These are phyloP conservation scores for Chromobotia macracanthus DNA, from an alignment of 2,797 vertebrate species.

Conservation along the genomic window DNA sequence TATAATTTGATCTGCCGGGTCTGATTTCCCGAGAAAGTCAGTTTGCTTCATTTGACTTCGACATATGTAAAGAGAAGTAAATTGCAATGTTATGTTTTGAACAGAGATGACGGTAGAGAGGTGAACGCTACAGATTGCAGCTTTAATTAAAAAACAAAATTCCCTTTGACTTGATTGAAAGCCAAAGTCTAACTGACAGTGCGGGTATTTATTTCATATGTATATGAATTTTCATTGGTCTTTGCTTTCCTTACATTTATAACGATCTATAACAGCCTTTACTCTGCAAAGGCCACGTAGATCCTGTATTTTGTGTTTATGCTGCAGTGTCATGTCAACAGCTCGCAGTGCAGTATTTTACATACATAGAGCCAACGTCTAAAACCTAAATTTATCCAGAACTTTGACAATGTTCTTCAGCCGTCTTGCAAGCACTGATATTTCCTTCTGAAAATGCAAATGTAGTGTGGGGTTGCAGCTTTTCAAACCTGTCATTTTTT, in stretches of 20 bases:
- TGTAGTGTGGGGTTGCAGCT: neutral
- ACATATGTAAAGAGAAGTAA: too few relatives aligned
- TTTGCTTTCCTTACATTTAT: neutral
- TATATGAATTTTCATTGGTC: neutral
- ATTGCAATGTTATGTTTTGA: too few relatives aligned
- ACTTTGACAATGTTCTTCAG: neutral
- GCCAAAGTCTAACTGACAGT: neutral
- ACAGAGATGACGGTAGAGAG: too few relatives aligned
- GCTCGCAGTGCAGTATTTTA: neutral
- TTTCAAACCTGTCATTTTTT: neutral
- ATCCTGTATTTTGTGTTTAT: neutral
- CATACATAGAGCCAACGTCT: neutral
- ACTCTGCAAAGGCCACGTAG: neutral
- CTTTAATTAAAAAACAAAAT: too few relatives aligned
- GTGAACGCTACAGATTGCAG: too few relatives aligned
- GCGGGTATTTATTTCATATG: neutral
- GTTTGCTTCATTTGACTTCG: too few relatives aligned
- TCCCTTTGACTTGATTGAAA: neutral
- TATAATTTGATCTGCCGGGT: too few relatives aligned
- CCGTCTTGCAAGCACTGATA: neutral
- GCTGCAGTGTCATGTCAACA: neutral
- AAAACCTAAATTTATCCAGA: neutral
- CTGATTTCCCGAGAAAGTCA: too few relatives aligned
- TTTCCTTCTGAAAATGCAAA: neutral
- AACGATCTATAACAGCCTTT: neutral